phyloP scores from a whole-genome alignment of 1,140 invertebrate genomes.

The Chlorops oryzae region DNA sequence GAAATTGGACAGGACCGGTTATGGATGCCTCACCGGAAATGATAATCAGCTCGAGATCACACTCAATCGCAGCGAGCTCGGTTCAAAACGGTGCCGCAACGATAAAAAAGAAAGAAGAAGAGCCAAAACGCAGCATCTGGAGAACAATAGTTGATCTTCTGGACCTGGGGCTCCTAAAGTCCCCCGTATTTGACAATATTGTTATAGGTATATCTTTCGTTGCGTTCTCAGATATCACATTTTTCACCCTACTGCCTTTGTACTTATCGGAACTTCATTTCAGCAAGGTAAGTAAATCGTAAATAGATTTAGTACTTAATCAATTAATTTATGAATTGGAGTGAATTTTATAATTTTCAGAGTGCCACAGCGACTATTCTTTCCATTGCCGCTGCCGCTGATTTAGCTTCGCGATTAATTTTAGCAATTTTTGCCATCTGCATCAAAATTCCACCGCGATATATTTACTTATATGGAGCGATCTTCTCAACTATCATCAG shows the following conservation, averaged over 20 bases:
- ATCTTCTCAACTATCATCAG: conserved; percentile 50
- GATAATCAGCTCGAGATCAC: conserved; percentile 22
- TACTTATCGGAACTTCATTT: conserved; percentile 52
- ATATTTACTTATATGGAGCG: conserved; percentile 52
- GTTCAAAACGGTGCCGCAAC: not conserved
- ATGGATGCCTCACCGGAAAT: conserved; percentile 41
- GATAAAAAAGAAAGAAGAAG: too few species aligned
- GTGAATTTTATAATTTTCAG: conserved; percentile 29
- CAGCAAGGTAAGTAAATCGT: conserved; percentile 46
- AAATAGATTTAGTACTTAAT: not conserved
- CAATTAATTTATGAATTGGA: not conserved
- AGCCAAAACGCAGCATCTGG: conserved; percentile 12
- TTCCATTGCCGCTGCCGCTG: conserved; percentile 52
- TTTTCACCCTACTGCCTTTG: conserved; percentile 55
- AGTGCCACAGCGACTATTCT: conserved; percentile 51
- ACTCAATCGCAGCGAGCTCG: not conserved
- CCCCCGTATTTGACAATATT: conserved; percentile 56
- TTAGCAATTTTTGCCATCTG: conserved; percentile 50
- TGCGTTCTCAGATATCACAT: conserved; percentile 58
- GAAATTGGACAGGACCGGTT: conserved; percentile 45
- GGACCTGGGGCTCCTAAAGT: conserved; percentile 55
- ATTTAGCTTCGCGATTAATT: conserved; percentile 50
- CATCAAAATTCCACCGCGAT: conserved; percentile 50
- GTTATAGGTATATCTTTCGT: conserved; percentile 53
- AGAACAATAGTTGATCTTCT: conserved; percentile 53